These are phyloP conservation scores for Sandelia bainsii DNA, from an alignment of 2,797 vertebrate genomes.

Conservation along the genomic window DNA sequence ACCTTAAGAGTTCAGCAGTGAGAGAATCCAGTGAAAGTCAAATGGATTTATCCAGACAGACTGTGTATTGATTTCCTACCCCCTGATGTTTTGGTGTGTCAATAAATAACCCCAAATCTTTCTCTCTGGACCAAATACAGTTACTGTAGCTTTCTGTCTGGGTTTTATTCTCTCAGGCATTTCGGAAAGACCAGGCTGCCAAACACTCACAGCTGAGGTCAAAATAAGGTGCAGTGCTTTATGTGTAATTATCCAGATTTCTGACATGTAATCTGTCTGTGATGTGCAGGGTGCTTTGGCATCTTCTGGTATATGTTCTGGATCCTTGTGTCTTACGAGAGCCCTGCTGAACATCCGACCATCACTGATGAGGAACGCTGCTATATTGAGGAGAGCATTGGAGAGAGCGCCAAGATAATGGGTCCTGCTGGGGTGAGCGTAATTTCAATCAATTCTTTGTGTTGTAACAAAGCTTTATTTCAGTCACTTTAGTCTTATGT, in stretches of 20 bases:
- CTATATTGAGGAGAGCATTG: constrained; percentile 99
- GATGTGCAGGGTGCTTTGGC: constrained; percentile 89
- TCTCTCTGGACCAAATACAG: constrained; percentile 59
- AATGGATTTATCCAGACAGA: constrained; percentile 76
- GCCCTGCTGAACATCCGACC: constrained; percentile 94
- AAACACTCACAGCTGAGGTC: constrained; percentile 21
- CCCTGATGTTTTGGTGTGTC: constrained; percentile 70
- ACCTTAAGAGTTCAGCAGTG: constrained; percentile 38
- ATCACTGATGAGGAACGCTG: constrained; percentile 95
- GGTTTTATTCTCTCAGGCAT: constrained; percentile 60
- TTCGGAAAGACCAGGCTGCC: constrained; percentile 53
- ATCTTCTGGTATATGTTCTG: constrained; percentile 98
- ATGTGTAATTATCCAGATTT: constrained; percentile 7
- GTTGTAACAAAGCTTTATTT: background rate
- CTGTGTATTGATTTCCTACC: constrained; percentile 75
- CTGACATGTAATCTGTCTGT: constrained; percentile 27
- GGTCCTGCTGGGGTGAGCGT: constrained; percentile 91
- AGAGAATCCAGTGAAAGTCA: constrained; percentile 71
- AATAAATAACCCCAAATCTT: constrained; percentile 61
- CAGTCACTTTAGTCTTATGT: background rate
- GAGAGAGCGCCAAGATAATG: constrained; percentile 92
- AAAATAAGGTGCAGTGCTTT: constrained; percentile 10
- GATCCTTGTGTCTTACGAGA: constrained; percentile 97
- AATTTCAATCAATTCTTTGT: background rate
- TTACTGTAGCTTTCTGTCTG: constrained; percentile 54